phyloP scores from a whole-genome alignment of 30 jellyfish, hydroid and myxozoan genomes.

The Pseudorhiza aurosa region DNA sequence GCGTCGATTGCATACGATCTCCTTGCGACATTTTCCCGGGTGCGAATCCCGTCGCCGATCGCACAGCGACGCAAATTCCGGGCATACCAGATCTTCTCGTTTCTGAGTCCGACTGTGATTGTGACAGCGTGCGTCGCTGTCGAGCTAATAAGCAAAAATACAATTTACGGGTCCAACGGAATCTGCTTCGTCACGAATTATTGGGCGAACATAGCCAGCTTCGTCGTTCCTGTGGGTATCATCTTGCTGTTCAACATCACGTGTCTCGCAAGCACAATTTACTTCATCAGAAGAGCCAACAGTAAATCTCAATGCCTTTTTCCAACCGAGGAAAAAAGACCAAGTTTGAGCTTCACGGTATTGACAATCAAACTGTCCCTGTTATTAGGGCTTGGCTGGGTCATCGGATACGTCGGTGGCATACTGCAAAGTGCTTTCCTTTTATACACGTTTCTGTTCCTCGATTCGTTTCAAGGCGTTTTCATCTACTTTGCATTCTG shows the following conservation, averaged over 20 bases:
- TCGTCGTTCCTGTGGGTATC: conserved; percentile 41
- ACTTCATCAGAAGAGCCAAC: conserved; percentile 31
- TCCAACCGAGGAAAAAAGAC: conserved; percentile 5
- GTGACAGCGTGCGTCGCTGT: conserved; percentile 11
- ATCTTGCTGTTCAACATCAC: conserved; percentile 26
- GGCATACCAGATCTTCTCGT: background rate
- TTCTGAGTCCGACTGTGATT: conserved; percentile 3
- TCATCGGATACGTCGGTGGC: conserved; percentile 51
- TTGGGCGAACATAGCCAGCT: conserved; percentile 33
- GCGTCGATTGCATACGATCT: conserved; percentile 58
- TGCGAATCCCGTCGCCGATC: conserved; percentile 19
- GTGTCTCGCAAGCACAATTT: conserved; percentile 35
- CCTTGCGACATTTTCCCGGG: conserved; percentile 21
- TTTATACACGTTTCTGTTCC: conserved; percentile 13
- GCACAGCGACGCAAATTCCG: conserved; percentile 30
- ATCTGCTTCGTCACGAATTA: conserved; percentile 32
- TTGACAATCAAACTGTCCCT: conserved; percentile 51
- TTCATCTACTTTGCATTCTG: conserved; percentile 60
- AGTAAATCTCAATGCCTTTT: conserved; percentile 17
- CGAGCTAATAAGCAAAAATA: conserved; percentile 7
- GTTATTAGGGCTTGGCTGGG: conserved; percentile 48
- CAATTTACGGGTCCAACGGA: conserved; percentile 31
- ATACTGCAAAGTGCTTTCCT: background rate
- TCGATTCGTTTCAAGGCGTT: conserved; percentile 54
- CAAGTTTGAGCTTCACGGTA: conserved; percentile 32